Evolutionary conservation across 1,140 invertebrate genomes (phyloP).

Genomic region (Paracyclopina nana): DNA sequence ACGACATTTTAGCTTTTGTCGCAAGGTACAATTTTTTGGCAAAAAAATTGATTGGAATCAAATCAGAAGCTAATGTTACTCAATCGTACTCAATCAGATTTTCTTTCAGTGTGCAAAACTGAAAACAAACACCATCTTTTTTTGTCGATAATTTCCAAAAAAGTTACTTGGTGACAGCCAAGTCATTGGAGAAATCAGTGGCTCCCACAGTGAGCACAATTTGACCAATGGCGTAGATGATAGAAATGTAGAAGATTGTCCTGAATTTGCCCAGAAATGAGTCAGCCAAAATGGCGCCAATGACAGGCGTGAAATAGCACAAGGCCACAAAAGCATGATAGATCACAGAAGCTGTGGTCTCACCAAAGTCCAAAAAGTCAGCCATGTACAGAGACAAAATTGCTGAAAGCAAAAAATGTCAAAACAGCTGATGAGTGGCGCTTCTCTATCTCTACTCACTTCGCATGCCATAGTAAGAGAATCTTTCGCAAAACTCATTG

Average conservation of each 20-base stretch:
- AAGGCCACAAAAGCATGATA: constrained; percentile 63
- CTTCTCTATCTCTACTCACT: too few species aligned
- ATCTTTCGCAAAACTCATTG: constrained; percentile 91
- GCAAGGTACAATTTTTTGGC: too few species aligned
- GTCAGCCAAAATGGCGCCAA: constrained; percentile 77
- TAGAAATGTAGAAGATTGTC: constrained; percentile 67
- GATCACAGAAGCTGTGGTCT: constrained; percentile 36
- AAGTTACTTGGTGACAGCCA: not conserved
- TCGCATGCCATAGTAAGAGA: constrained; percentile 87
- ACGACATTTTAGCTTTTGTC: too few species aligned
- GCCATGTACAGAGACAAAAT: constrained; percentile 57
- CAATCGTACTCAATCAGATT: too few species aligned
- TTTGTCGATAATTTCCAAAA: not conserved
- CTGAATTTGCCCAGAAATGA: constrained; percentile 64
- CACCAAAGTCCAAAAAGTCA: constrained; percentile 34
- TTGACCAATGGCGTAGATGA: constrained; percentile 67
- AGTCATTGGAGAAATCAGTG: constrained; percentile 16
- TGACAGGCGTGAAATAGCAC: constrained; percentile 64
- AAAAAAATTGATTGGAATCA: too few species aligned
- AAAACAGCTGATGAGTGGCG: too few species aligned
- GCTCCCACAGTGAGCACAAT: constrained; percentile 49
- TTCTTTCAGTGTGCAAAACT: too few species aligned
- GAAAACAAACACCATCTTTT: not conserved
- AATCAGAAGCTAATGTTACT: too few species aligned
- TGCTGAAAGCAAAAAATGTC: constrained; percentile 39